Base-by-base conservation (phyloP, 2,888 invertebrate genomes). In the Drosophila nigricruria region DNA sequence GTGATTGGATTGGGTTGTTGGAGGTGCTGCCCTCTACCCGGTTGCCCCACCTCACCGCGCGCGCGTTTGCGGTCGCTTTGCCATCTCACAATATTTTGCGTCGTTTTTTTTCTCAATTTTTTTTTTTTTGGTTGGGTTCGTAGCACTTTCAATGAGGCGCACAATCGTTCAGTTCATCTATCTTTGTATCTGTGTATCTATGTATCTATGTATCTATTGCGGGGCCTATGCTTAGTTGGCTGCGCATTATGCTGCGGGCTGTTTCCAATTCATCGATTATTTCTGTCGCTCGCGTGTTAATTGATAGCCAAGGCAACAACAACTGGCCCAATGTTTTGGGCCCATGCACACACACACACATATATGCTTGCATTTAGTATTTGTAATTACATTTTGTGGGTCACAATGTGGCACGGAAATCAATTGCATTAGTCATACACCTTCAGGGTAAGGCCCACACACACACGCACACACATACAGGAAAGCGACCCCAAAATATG, bases 121-220 rank as follows among this genome's bases (percentile, higher is more conserved):
- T 27, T 18, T 30, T 18, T 27, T 49, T 18, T 8, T 4, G 1
- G 14, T 57, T 50, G 88, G 73, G 85, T 85, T 89, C 89, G 82
- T 76, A 84, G 86, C 82, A 87, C 88, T 82, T 77, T 89, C 81
- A 88, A 88, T 82, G 88, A 80, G 85, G 77, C 85, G 82, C 80
- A 74, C 88, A 86, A 84, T 76, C 81, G 82, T 84, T 70, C 50
- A 57, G 66, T 60, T 70, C 52, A 45, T 74, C 47, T 75, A 57
- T 64, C 45, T 72, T 18, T 61, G 53, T 70, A 56, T 66, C 38
- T 77, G 34, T 69, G 57, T 78, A 45, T 66, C 58, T 69, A 45
- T 66, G 56, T 69, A 42, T 68, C 38, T 59, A 59, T 58, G 59
- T 58, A 66, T 79, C 54, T 69, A 67, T 57, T 60, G 40, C 61